Percentiles rank a stretch among this genome's conserved stretches.
phyloP scores from a whole-genome alignment of 2,113 vertebrate genomes.

The Chiloscyllium plagiosum region DNA sequence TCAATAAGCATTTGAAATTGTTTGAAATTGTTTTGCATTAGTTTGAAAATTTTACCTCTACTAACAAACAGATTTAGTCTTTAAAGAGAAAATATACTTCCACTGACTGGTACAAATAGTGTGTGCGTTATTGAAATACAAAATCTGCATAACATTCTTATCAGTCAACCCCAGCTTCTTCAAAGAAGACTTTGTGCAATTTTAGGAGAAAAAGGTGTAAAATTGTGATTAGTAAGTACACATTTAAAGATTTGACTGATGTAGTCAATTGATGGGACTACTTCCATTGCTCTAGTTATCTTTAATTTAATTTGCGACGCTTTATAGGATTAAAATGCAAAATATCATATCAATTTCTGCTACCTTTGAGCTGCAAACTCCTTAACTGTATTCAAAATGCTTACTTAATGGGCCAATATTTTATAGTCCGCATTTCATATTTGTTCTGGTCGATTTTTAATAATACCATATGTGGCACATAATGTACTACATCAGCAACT shows the following conservation, averaged over 20 bases:
- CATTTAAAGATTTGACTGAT: neutral
- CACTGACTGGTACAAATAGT: neutral
- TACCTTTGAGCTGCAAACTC: neutral
- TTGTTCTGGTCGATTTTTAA: neutral
- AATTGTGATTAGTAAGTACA: neutral
- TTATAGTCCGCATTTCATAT: neutral
- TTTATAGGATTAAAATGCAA: neutral
- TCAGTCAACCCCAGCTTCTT: neutral
- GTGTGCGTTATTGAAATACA: neutral
- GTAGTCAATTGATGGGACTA: neutral
- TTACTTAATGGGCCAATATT: neutral
- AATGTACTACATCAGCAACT: neutral
- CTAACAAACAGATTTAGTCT: neutral
- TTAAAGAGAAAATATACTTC: neutral
- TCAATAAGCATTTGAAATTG: neutral
- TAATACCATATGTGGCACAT: neutral
- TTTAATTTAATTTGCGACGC: neutral
- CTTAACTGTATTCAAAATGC: neutral
- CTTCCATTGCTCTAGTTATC: neutral
- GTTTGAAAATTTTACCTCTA: neutral
- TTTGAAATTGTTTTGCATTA: neutral
- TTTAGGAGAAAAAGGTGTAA: neutral
- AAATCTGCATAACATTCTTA: slow-evolving; percentile 12
- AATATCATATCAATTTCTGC: neutral
- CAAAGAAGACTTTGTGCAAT: neutral